Base-by-base conservation (phyloP, 2,797 vertebrate genomes). In the Harpagifer antarcticus region DNA sequence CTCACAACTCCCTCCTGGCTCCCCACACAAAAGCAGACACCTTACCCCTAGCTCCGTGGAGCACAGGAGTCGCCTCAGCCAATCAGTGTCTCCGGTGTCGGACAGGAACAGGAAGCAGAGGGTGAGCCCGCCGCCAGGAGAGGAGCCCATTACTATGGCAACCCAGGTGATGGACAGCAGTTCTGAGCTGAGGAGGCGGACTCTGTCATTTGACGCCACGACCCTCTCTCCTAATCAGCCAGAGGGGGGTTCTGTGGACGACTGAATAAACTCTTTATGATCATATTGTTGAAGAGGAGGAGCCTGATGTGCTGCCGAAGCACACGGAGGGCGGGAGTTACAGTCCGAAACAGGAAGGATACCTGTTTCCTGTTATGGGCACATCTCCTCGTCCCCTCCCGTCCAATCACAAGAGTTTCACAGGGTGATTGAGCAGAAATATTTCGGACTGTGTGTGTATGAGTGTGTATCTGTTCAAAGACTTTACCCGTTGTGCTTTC, bases 31-130 rank as follows among this genome's bases (percentile, higher is more conserved):
- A 78, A 85, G 88, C 62, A 82, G 88, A 87, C 91, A 88, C 66
- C 88, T 89, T 1, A 76, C 72, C 40, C 87, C 74, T 0, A 78
- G 81, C 60, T 82, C 76, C 0, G 91, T 90, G 62, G 92, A 78
- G 20, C 92, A 91, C 84, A 86, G 78, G 62, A 74, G 85, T 9
- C 87, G 82, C 33, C 86, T 86, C 93, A 86, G 81, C n/a, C 95
- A 94, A 71, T 88, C 84, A 0, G 95, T 95, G 48, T 95, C 95
- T 0, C 95, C 95, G 1, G 88, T 92, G 59, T 94, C 95, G 0
- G 95, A 93, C 20, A 89, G 92, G 2, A 95, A 94, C 83, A 94
- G 96, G 88, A 98, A 98, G 92, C 96, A 97, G 92, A 97, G 98
- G 86, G 94, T 96, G 95, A 99, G 97, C 85, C 98, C 96, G 1